A percentile compares a stretch with the other conserved stretches of the same genome.
phyloP scores from a whole-genome alignment of 2,797 vertebrate species.

The Peromyscus nudipes region DNA sequence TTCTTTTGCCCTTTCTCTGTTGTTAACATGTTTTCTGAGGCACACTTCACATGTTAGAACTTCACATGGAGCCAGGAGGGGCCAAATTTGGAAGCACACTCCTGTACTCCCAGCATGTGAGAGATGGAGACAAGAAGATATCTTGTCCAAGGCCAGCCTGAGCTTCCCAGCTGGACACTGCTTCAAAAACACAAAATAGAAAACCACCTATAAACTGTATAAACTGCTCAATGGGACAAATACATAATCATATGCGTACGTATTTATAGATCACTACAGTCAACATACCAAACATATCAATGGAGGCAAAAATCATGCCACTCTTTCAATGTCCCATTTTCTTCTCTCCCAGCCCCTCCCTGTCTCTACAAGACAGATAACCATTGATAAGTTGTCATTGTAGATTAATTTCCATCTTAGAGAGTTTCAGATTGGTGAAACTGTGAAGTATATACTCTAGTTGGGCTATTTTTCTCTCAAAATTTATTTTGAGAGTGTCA shows the following conservation, averaged over 20 bases:
- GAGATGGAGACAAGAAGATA: not conserved
- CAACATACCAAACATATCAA: not conserved
- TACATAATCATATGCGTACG: not conserved
- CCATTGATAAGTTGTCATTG: not conserved
- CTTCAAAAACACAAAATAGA: not conserved
- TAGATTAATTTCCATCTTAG: not conserved
- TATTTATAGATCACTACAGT: not conserved
- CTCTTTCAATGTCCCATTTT: not conserved
- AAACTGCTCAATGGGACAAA: not conserved
- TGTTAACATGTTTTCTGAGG: not conserved
- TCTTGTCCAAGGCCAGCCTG: not conserved
- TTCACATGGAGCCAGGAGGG: not conserved
- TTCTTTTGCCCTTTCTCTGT: not conserved
- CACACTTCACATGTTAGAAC: not conserved
- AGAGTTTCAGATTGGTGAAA: not conserved
- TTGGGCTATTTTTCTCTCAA: not conserved
- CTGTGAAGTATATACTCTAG: not conserved
- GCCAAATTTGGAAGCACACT: not conserved
- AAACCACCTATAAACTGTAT: not conserved
- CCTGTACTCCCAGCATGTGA: not conserved
- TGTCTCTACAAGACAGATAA: not conserved
- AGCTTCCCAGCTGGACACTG: not conserved
- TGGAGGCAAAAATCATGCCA: not conserved
- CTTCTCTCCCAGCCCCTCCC: not conserved
- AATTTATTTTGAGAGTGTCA: not conserved